Base-by-base conservation (phyloP, 2,113 vertebrate species). In the Percina caprodes region DNA sequence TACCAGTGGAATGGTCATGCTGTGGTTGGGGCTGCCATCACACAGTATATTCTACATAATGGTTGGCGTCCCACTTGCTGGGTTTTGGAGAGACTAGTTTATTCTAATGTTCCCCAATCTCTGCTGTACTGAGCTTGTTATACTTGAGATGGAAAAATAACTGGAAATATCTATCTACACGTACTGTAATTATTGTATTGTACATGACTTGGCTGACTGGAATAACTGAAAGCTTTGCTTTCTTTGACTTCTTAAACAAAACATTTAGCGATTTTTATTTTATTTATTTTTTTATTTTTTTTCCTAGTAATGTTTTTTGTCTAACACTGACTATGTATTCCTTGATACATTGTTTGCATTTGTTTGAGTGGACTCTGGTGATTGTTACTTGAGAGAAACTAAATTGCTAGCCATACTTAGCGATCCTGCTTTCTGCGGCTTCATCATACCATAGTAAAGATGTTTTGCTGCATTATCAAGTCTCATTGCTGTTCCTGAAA, bases 351-450 rank as follows among this genome's bases (percentile, higher is more conserved):
- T 12, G 18, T 51, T 51, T 51, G 5, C 21, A 30, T 48, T 56
- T 71, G 23, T 23, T 69, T 30, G 5, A 33, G 55, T 65, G 39
- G 2, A 21, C 65, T 14, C 3, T 49, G 51, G 21, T 48, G 49
- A 19, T 49, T 73, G 48, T 48, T 19, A 56, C 24, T 16, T 19
- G 42, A 76, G 49, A 70, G 54, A 79, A 74, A 77, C 15, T 46
- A 71, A 70, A 62, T 11, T 58, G 13, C 23, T 11, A 19, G 52
- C 35, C 35, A 59, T 54, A 3, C 19, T 35, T 61, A 4, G 26
- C 61, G 70, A 77, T 69, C 73, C 77, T 74, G 74, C 63, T 39
- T 65, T 59, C 58, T 80, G 83, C 76, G 70, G 69, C 30, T 74
- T 74, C 54, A 9, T 45, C 16, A 56, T 63, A 49, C 26, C 21